These are phyloP conservation scores for Styela clava DNA, from an alignment of 23 tunicate genomes.

Conservation along the genomic window DNA sequence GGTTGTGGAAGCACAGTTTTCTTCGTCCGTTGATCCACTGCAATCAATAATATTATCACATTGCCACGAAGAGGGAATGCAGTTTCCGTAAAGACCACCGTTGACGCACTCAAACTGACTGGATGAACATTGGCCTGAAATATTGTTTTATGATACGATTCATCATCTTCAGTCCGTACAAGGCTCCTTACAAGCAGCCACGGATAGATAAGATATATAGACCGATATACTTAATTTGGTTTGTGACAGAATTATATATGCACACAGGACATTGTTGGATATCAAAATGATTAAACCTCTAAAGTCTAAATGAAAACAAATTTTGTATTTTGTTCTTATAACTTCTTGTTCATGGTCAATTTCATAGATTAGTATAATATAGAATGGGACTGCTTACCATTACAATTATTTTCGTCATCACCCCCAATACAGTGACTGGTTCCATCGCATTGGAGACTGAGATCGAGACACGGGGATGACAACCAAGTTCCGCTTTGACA, in stretches of 20 bases:
- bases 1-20: not conserved
- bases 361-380: no score
- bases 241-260: no score
- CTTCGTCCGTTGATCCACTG: not conserved
- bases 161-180: no score
- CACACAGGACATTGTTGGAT: no score
- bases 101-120: constrained; percentile 1
- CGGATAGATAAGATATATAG: no score
- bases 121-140: not conserved
- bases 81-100: not conserved
- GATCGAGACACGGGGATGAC: not conserved
- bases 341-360: no score
- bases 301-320: no score
- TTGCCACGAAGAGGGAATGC: not conserved
- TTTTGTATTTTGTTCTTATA: no score
- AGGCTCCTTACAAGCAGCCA: no score
- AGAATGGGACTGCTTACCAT: not conserved
- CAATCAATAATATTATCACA: not conserved
- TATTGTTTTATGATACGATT: no score
- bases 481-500: not conserved
- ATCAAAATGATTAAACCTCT: no score
- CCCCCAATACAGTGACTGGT: not conserved
- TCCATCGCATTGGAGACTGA: not conserved
- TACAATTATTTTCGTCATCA: not conserved
- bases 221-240: no score